Percentiles rank a stretch among this genome's conserved stretches.
phyloP scores from a whole-genome alignment of 2,888 invertebrate species.

The Polydrusus pterygomalis region DNA sequence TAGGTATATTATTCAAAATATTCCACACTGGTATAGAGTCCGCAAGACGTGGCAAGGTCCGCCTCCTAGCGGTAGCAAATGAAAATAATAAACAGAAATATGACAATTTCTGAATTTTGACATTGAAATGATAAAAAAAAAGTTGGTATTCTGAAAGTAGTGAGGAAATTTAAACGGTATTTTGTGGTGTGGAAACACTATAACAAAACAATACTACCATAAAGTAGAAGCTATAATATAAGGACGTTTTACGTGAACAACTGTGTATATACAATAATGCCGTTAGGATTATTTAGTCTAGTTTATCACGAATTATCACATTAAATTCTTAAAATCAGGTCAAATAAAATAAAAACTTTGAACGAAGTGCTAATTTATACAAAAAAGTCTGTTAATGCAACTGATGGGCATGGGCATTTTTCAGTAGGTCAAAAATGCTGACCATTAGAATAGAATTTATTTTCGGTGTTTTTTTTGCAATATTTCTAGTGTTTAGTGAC shows the following conservation, averaged over 20 bases:
- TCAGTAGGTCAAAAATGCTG: background rate
- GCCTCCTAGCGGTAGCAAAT: too few relatives aligned
- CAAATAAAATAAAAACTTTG: slow-evolving; percentile 15
- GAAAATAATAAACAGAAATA: too few relatives aligned
- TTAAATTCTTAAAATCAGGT: slow-evolving; percentile 19
- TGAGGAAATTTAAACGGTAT: too few relatives aligned
- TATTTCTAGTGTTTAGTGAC: slow-evolving; percentile 35
- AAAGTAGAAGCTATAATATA: too few relatives aligned
- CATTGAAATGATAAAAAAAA: too few relatives aligned
- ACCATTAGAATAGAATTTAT: slow-evolving; percentile 1
- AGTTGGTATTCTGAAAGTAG: too few relatives aligned
- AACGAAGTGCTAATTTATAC: slow-evolving; percentile 23
- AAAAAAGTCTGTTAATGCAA: slow-evolving; percentile 1
- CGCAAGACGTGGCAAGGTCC: too few relatives aligned
- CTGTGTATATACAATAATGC: background rate
- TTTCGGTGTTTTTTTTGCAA: slow-evolving; percentile 17
- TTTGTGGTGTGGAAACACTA: too few relatives aligned
- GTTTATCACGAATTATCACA: slow-evolving; percentile 18
- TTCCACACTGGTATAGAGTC: too few relatives aligned
- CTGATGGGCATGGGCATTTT: background rate
- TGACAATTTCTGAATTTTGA: too few relatives aligned
- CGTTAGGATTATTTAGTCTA: slow-evolving; percentile 28
- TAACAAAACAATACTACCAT: too few relatives aligned
- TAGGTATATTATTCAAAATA: too few relatives aligned
- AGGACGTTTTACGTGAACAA: background rate